phyloP scores from a whole-genome alignment of 2,113 vertebrate species.

The Polypterus senegalus region DNA sequence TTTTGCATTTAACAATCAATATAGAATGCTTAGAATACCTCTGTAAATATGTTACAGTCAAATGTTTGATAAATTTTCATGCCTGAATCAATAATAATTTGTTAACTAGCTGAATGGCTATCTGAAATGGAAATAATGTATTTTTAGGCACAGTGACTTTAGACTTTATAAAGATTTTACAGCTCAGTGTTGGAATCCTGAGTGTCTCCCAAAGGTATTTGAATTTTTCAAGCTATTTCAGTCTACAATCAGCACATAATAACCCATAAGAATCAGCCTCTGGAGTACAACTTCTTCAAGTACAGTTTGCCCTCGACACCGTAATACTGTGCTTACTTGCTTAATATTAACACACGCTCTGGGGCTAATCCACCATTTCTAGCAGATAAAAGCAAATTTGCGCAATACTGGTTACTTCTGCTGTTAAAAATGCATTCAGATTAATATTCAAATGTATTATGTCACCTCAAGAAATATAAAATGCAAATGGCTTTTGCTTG shows the following conservation, averaged over 20 bases:
- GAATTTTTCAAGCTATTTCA: conserved; percentile 15
- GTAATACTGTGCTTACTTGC: conserved; percentile 8
- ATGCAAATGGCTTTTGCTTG: conserved; percentile 25
- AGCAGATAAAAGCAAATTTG: conserved; percentile 30
- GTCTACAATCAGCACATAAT: conserved; percentile 13
- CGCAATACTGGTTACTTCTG: conserved; percentile 24
- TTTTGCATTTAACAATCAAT: too few relatives aligned
- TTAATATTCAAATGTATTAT: conserved; percentile 32
- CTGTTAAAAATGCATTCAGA: conserved; percentile 25
- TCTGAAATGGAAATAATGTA: too few relatives aligned
- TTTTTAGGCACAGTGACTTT: background rate
- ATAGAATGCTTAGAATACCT: too few relatives aligned
- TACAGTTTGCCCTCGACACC: conserved; percentile 5
- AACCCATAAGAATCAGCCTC: conserved; percentile 22
- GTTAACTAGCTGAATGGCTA: too few relatives aligned
- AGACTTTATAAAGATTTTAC: conserved; percentile 5
- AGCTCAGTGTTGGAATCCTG: conserved; percentile 7
- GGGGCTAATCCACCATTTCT: conserved; percentile 22
- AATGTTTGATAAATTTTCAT: too few relatives aligned
- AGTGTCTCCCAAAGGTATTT: conserved; percentile 8
- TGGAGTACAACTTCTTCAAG: conserved; percentile 16
- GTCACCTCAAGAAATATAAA: conserved; percentile 32
- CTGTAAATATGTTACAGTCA: too few relatives aligned
- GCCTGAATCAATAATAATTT: too few relatives aligned
- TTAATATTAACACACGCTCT: conserved; percentile 21